These are phyloP conservation scores for Drosophila tripunctata DNA, from an alignment of 2,888 invertebrate genomes.

Conservation along the genomic window DNA sequence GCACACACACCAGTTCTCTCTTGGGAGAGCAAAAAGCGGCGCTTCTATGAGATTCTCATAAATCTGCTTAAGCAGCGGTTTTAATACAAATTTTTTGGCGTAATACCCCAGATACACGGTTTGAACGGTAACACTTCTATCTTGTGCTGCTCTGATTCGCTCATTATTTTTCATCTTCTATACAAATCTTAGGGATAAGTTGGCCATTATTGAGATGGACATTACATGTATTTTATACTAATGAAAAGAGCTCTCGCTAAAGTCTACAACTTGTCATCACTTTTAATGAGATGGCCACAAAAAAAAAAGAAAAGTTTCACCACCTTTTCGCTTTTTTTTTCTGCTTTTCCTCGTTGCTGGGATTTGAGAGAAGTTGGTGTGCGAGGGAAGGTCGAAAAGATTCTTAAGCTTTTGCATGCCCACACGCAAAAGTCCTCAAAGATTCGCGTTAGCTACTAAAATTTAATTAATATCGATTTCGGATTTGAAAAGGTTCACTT, in stretches of 20 bases:
- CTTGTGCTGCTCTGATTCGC: constrained; percentile 22
- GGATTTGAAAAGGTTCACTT: constrained; percentile 72
- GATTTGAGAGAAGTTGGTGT: not conserved
- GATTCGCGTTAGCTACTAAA: constrained; percentile 72
- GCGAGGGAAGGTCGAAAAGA: constrained; percentile 1
- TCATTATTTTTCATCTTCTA: constrained; percentile 34
- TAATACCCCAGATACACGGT: constrained; percentile 9
- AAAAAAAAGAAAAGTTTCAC: constrained; percentile 44
- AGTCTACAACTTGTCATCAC: constrained; percentile 71
- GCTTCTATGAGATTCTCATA: not conserved
- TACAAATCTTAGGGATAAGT: constrained; percentile 18
- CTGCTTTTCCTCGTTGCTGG: not conserved
- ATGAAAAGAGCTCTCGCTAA: constrained; percentile 42
- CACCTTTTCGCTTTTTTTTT: constrained; percentile 42
- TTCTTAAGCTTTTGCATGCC: constrained; percentile 50
- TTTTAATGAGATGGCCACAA: constrained; percentile 74
- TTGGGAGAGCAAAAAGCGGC: not conserved
- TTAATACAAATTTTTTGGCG: constrained; percentile 12
- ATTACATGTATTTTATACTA: constrained; percentile 44
- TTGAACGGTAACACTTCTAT: not conserved
- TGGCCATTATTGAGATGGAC: constrained; percentile 4
- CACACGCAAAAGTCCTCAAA: constrained; percentile 45
- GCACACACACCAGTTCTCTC: not conserved
- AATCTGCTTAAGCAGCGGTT: not conserved
- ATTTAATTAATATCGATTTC: constrained; percentile 80